These are phyloP conservation scores for Hydrotaea cyrtoneurina DNA, from an alignment of 2,888 invertebrate genomes.

Conservation along the genomic window DNA sequence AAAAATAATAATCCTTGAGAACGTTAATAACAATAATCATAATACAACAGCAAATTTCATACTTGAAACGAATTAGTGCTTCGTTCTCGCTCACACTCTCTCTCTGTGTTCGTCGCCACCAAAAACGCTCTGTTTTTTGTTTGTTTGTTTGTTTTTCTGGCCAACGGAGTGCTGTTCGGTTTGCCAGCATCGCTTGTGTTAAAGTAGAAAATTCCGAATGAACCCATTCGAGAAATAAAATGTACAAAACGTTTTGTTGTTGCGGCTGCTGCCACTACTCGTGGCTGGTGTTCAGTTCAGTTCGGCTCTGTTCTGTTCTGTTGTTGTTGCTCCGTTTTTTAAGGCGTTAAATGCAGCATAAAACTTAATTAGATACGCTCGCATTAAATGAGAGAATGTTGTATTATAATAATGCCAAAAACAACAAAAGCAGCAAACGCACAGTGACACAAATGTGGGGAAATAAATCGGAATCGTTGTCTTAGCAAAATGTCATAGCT, in stretches of 20 bases:
- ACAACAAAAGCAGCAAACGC: slow-evolving; percentile 15
- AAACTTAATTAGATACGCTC: slow-evolving; percentile 67
- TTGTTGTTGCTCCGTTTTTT: slow-evolving; percentile 47
- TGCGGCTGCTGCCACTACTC: slow-evolving; percentile 25
- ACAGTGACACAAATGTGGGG: slow-evolving; percentile 40
- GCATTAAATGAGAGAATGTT: slow-evolving; percentile 58
- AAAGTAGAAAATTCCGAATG: slow-evolving; percentile 41
- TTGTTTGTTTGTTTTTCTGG: too few species aligned
- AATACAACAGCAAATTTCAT: slow-evolving; percentile 43
- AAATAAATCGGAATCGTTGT: too few species aligned
- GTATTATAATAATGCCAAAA: slow-evolving; percentile 51
- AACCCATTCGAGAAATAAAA: slow-evolving; percentile 47
- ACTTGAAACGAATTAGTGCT: slow-evolving; percentile 31
- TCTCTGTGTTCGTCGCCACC: neutral
- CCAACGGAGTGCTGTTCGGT: slow-evolving; percentile 54
- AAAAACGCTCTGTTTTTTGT: neutral
- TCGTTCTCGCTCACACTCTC: slow-evolving; percentile 11
- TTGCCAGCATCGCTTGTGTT: slow-evolving; percentile 12
- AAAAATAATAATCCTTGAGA: slow-evolving; percentile 43
- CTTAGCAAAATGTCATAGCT: too few species aligned
- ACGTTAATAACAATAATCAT: slow-evolving; percentile 38
- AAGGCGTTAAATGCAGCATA: slow-evolving; percentile 67
- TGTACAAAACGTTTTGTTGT: slow-evolving; percentile 32
- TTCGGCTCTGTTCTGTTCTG: slow-evolving; percentile 37
- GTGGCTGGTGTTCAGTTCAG: slow-evolving; percentile 17